Evolutionary conservation across 2,113 vertebrate species (phyloP).

Genomic region (Solea senegalensis): DNA sequence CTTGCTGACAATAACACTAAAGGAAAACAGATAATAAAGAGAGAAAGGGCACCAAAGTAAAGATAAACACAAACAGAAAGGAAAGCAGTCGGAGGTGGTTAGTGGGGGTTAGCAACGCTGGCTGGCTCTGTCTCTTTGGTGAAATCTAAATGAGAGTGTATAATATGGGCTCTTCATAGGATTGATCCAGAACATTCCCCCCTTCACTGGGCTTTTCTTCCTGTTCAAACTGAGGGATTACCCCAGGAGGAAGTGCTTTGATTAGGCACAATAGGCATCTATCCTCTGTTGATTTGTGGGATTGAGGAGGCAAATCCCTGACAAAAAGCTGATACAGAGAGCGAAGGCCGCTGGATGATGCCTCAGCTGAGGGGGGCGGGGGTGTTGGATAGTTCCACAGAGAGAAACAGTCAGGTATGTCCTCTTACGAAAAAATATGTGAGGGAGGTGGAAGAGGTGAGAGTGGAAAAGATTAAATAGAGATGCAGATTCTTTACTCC

Average conservation of each 20-base stretch:
- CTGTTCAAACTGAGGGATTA: conserved; percentile 83
- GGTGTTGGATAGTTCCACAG: conserved; percentile 28
- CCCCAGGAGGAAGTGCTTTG: conserved; percentile 82
- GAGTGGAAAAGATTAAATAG: conserved; percentile 4
- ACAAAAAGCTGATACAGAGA: conserved; percentile 76
- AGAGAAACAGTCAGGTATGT: conserved; percentile 40
- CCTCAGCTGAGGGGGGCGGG: conserved; percentile 9
- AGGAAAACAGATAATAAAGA: conserved; percentile 68
- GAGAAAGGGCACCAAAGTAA: conserved; percentile 9
- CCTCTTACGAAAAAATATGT: conserved; percentile 33
- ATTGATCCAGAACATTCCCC: conserved; percentile 77
- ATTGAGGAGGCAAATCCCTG: conserved; percentile 81
- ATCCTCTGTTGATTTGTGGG: conserved; percentile 84
- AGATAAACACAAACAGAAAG: conserved; percentile 15
- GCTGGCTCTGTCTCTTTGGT: conserved; percentile 68
- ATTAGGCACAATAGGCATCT: conserved; percentile 83
- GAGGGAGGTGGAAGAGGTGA: not conserved
- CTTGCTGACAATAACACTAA: conserved; percentile 48
- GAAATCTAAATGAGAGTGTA: conserved; percentile 77
- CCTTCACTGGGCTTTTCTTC: conserved; percentile 80
- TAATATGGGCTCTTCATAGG: conserved; percentile 78
- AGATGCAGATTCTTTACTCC: conserved; percentile 27
- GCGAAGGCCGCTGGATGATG: conserved; percentile 63
- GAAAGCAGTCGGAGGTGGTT: conserved; percentile 52
- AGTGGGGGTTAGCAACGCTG: conserved; percentile 40